phyloP scores from a whole-genome alignment of 2,113 vertebrate species.

The Oryzias curvinotus region DNA sequence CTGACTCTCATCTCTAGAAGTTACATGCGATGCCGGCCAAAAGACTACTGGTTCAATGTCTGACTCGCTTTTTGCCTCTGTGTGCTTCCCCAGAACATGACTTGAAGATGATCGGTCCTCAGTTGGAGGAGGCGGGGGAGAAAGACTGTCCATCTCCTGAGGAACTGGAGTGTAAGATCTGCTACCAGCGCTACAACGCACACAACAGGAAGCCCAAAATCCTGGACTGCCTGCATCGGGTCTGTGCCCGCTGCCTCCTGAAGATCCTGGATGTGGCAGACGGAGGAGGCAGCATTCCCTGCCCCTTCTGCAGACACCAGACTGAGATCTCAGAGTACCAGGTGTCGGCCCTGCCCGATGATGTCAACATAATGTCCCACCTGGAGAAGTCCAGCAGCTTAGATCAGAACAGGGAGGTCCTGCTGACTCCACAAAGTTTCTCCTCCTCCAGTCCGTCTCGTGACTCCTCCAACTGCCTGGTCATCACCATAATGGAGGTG shows the following conservation, averaged over 20 bases:
- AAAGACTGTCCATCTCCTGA: constrained; percentile 61
- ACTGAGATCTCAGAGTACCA: constrained; percentile 76
- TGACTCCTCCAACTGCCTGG: constrained; percentile 80
- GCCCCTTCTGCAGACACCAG: constrained; percentile 80
- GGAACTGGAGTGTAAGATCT: constrained; percentile 83
- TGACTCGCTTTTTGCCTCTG: constrained; percentile 13
- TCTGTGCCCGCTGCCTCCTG: constrained; percentile 76
- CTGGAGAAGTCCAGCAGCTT: constrained; percentile 76
- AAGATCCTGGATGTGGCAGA: constrained; percentile 77
- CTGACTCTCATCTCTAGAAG: not conserved
- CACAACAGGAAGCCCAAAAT: constrained; percentile 78
- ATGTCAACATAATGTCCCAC: constrained; percentile 78
- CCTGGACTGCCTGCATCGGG: constrained; percentile 79
- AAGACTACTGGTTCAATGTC: not conserved
- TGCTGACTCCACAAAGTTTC: constrained; percentile 77
- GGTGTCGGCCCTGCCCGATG: constrained; percentile 76
- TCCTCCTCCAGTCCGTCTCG: constrained; percentile 73
- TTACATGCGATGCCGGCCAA: not conserved
- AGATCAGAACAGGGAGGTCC: constrained; percentile 72
- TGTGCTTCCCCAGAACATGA: constrained; percentile 62
- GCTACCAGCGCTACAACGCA: constrained; percentile 79
- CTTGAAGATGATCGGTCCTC: constrained; percentile 75
- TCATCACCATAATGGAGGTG: constrained; percentile 82
- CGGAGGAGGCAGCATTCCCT: constrained; percentile 63
- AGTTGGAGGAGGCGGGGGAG: constrained; percentile 64